phyloP scores from a whole-genome alignment of 2,888 invertebrate species.

The Melanotus villosus region DNA sequence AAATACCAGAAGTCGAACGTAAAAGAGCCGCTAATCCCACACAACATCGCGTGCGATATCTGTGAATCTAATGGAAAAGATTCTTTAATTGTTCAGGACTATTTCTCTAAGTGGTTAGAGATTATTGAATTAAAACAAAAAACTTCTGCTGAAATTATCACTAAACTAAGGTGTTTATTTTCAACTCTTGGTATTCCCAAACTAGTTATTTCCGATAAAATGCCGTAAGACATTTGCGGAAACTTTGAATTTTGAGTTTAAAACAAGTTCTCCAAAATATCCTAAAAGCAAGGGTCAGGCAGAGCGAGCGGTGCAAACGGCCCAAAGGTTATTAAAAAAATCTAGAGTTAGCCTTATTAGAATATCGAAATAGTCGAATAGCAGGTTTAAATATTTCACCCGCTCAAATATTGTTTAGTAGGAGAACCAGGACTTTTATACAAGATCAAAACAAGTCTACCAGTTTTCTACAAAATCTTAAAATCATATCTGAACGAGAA shows the following conservation, averaged over 20 bases:
- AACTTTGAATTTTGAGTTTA: constrained; percentile 47
- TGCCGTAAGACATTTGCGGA: constrained; percentile 49
- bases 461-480: no score
- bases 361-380: constrained; percentile 47
- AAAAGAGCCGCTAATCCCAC: no score
- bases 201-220: constrained; percentile 49
- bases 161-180: constrained; percentile 48
- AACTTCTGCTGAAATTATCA: constrained; percentile 44
- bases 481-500: no score
- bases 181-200: constrained; percentile 48
- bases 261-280: constrained; percentile 47
- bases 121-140: no score
- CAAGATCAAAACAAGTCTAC: no score
- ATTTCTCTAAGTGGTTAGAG: no score
- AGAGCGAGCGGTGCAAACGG: constrained; percentile 48
- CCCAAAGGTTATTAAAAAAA: constrained; percentile 48
- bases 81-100: no score
- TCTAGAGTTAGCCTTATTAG: constrained; percentile 36
- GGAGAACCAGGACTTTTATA: constrained; percentile 43
- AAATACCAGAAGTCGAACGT: no score
- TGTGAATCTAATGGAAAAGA: no score
- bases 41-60: no score
- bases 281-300: constrained; percentile 50
- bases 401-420: constrained; percentile 43
- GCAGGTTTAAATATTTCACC: no score